Base-by-base conservation (phyloP, 2,888 invertebrate species). In the Parapristionchus giblindavisi region DNA sequence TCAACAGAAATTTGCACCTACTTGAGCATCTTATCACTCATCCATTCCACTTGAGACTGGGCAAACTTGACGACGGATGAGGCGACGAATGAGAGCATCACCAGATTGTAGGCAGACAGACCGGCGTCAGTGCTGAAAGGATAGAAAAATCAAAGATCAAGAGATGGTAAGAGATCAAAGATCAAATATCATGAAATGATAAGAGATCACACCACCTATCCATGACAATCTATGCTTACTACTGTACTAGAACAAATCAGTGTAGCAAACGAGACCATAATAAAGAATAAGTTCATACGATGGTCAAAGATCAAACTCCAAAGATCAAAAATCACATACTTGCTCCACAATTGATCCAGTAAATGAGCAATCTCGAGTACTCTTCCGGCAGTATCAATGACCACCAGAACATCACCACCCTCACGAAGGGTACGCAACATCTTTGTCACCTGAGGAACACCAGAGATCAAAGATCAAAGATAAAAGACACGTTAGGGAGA, bases 21-120 rank as follows among this genome's bases (percentile, higher is more conserved):
- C 77, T 95, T 92, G 91, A 97, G 95, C 56, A 99, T 90, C 88
- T 97, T 98, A 88, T 99, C 98, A 88, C 96, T 96, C 99, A 99
- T 99, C 99, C 98, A 99, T 90, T 99, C 99, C 82, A 99, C 96
- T 63, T 85, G 84, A 29, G 80, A 83, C 89, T 98, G 99, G 1
- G 99, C 98, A 89, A 98, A 98, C 89, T 98, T 98, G 1, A 98
- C 94, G 0, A 98, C 98, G 88, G 98, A 98, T 87, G 96, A 98
- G 88, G 96, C 95, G 77, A 99, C 96, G 88, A 98, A 96, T 84
- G 94, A 98, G 1, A 99, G 90, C 75, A 99, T 90, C 0, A 96
- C 94, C 68, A 99, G 89, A 0, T 96, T 95, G 89, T 98, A 99
- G 0, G 96, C 94, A 77, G 95, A 92, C 3, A 99, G 91, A 0